Conservation (phyloP, 2,888 invertebrate species). For the Ophioninae sp. region DNA sequence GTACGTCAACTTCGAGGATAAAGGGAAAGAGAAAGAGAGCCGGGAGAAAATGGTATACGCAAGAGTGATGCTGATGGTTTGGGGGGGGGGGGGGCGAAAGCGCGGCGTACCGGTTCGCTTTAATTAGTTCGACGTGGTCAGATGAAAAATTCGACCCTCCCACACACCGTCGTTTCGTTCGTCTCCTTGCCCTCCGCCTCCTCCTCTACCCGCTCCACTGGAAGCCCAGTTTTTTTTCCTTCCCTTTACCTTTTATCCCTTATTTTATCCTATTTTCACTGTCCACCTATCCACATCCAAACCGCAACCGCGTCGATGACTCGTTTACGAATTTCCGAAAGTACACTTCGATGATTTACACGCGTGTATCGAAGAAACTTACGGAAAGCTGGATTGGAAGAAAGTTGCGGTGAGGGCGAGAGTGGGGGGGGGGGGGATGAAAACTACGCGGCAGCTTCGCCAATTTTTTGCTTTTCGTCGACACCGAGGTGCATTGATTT, state of each 20-base stretch:
- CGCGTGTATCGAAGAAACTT: constrained; percentile 6
- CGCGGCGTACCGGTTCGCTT: constrained; percentile 75
- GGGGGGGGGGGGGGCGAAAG: constrained; percentile 37
- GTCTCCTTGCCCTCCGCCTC: background rate
- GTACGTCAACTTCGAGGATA: constrained; percentile 37
- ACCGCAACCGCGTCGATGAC: constrained; percentile 39
- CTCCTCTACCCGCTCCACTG: too few species aligned
- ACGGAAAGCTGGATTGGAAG: too few species aligned
- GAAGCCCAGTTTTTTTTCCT: constrained; percentile 7
- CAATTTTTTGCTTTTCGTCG: constrained; percentile 3
- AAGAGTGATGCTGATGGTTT: constrained; percentile 45
- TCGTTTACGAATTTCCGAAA: constrained; percentile 17
- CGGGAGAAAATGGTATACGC: constrained; percentile 45
- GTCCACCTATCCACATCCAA: too few species aligned
- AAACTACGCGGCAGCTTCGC: background rate
- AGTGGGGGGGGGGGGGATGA: background rate
- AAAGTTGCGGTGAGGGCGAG: too few species aligned
- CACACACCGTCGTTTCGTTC: constrained; percentile 19
- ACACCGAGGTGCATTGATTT: background rate
- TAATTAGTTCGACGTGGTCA: constrained; percentile 80
- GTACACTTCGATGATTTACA: background rate
- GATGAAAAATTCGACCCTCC: constrained; percentile 79
- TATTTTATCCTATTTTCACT: background rate
- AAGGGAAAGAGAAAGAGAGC: constrained; percentile 20
- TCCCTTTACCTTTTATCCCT: background rate